phyloP scores from a whole-genome alignment of 2,113 vertebrate species.

The Cynopterus brachyotis region DNA sequence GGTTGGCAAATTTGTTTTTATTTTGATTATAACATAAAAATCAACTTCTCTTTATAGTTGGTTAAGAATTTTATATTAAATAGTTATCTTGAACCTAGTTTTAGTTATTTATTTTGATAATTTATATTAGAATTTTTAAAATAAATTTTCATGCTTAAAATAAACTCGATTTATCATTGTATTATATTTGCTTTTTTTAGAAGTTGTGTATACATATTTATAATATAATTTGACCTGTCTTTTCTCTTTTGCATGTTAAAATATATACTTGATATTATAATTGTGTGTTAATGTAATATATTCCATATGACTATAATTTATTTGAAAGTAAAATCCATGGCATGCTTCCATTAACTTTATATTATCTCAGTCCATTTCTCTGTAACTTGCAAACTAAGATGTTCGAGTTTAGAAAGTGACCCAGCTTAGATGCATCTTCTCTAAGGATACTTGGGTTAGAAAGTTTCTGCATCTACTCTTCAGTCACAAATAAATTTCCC shows the following conservation, averaged over 20 bases:
- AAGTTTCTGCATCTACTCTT: not conserved
- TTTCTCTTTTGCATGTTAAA: not conserved
- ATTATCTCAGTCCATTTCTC: not conserved
- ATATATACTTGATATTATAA: not conserved
- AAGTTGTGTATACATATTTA: not conserved
- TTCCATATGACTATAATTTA: not conserved
- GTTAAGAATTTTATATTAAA: not conserved
- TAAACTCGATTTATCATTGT: fast-evolving
- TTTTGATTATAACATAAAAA: not conserved
- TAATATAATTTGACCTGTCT: not conserved
- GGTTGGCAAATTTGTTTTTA: not conserved
- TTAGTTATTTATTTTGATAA: not conserved
- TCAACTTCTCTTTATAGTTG: not conserved
- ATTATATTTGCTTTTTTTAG: not conserved
- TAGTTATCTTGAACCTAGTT: not conserved
- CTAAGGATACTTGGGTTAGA: not conserved
- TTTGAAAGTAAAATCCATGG: not conserved
- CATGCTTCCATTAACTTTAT: not conserved
- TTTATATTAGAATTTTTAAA: not conserved
- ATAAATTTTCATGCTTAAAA: not conserved
- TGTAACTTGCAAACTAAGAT: not conserved
- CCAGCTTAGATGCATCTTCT: not conserved
- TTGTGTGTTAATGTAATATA: not conserved
- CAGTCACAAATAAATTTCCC: not conserved
- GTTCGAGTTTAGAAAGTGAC: not conserved